A percentile compares a stretch with the other conserved stretches of the same genome.
Evolutionary conservation across 2,888 invertebrate species (phyloP).

Genomic region (Alcis repandata): DNA sequence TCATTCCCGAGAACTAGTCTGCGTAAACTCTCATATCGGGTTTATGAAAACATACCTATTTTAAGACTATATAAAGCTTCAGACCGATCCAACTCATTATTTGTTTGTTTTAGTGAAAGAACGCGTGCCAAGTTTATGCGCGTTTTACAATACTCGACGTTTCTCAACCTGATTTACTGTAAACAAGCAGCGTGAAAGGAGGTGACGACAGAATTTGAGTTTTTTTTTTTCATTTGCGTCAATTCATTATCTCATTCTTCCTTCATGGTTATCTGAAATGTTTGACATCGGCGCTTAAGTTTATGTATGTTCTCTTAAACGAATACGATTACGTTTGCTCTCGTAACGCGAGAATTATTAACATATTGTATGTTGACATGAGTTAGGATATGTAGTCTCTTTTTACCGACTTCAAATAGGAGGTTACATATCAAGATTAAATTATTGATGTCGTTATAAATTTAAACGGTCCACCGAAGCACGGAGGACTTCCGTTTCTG

Average conservation of each 20-base stretch:
- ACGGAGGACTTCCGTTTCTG: neutral
- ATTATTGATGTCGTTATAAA: constrained; percentile 37
- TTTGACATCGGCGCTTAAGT: constrained; percentile 42
- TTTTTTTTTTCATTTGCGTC: constrained; percentile 43
- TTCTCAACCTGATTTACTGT: constrained; percentile 66
- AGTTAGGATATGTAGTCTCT: constrained; percentile 52
- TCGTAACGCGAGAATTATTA: constrained; percentile 46
- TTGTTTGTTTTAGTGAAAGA: constrained; percentile 75
- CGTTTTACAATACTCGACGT: constrained; percentile 66
- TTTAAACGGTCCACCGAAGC: constrained; percentile 50
- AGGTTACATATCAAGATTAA: constrained; percentile 46
- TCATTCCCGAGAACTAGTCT: constrained; percentile 79
- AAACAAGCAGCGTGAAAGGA: constrained; percentile 61
- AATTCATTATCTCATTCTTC: constrained; percentile 54
- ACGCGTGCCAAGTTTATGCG: constrained; percentile 77
- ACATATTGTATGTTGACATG: neutral
- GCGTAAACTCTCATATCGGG: constrained; percentile 82
- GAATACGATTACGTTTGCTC: constrained; percentile 53
- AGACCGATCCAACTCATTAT: constrained; percentile 76
- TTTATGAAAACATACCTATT: constrained; percentile 83
- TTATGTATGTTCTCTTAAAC: constrained; percentile 47
- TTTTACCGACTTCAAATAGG: too few species aligned
- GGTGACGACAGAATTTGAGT: constrained; percentile 58
- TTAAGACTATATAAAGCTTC: constrained; percentile 73
- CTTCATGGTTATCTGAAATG: constrained; percentile 48